Evolutionary conservation across 2,888 invertebrate species (phyloP).

Genomic region (Corbicula japonica): DNA sequence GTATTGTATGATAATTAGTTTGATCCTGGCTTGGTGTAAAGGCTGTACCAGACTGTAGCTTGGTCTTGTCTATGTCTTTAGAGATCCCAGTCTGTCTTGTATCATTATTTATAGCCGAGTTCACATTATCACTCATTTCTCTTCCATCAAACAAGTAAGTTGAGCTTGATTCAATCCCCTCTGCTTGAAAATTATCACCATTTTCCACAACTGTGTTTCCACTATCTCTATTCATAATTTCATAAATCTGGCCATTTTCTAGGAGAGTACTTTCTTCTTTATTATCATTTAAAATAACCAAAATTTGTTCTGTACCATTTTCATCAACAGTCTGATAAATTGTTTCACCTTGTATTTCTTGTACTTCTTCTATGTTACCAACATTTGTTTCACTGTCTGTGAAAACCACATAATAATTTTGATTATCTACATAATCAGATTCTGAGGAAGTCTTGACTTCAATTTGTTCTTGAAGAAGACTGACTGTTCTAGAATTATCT

Average conservation of each 20-base stretch:
- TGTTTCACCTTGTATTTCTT: background rate
- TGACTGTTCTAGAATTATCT: background rate
- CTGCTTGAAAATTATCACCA: background rate
- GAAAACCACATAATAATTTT: conserved; percentile 22
- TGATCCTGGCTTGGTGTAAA: too few species aligned
- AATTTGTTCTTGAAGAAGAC: background rate
- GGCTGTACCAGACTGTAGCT: too few species aligned
- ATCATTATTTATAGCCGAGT: too few species aligned
- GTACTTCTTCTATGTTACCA: background rate
- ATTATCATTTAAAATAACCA: conserved; percentile 30
- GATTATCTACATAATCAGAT: background rate
- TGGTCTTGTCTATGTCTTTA: too few species aligned
- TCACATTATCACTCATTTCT: too few species aligned
- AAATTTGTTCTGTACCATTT: conserved; percentile 27
- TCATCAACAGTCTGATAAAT: background rate
- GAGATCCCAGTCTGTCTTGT: too few species aligned
- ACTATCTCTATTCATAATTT: conserved; percentile 1
- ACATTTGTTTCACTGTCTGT: background rate
- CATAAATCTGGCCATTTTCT: conserved; percentile 19
- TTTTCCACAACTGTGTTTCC: background rate
- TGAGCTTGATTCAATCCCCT: too few species aligned
- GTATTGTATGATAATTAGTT: too few species aligned
- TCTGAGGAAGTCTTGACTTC: background rate
- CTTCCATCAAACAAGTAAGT: too few species aligned
- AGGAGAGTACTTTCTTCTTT: background rate